phyloP scores from a whole-genome alignment of 2,113 vertebrate genomes.

The Percopsis transmontana region DNA sequence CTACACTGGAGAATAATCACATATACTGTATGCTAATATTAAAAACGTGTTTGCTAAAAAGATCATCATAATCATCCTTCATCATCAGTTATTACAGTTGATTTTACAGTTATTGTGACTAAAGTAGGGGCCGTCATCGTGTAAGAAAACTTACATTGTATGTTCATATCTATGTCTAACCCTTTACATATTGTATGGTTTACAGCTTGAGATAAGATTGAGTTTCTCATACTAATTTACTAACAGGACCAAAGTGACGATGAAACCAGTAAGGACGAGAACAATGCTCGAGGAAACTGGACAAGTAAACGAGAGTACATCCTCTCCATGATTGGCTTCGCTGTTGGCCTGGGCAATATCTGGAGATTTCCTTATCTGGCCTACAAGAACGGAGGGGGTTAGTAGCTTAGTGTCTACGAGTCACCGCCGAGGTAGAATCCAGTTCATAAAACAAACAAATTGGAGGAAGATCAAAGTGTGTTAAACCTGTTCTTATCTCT shows the following conservation, averaged over 20 bases:
- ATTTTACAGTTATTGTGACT: too few species aligned
- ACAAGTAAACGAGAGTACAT: constrained; percentile 90
- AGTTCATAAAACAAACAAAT: neutral
- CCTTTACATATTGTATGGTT: too few species aligned
- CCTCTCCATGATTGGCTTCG: constrained; percentile 93
- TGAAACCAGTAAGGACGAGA: constrained; percentile 71
- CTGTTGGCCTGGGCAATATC: constrained; percentile 93
- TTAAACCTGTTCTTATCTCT: neutral
- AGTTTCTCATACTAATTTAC: neutral
- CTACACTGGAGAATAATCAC: neutral
- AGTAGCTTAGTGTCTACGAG: neutral
- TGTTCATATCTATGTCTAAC: too few species aligned
- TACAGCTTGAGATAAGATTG: too few species aligned
- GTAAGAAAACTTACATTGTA: too few species aligned
- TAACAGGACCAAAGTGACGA: constrained; percentile 47
- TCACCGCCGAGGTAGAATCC: neutral
- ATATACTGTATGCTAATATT: too few species aligned
- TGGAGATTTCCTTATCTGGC: constrained; percentile 96
- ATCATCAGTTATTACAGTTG: too few species aligned
- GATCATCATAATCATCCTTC: too few species aligned
- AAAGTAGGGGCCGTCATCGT: too few species aligned
- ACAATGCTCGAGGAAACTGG: constrained; percentile 89
- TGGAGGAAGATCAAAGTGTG: neutral
- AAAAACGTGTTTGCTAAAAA: too few species aligned
- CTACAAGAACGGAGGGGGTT: constrained; percentile 94